Evolutionary conservation across 1,140 invertebrate genomes (phyloP).

Genomic region (Caenorhabditis tropicalis): DNA sequence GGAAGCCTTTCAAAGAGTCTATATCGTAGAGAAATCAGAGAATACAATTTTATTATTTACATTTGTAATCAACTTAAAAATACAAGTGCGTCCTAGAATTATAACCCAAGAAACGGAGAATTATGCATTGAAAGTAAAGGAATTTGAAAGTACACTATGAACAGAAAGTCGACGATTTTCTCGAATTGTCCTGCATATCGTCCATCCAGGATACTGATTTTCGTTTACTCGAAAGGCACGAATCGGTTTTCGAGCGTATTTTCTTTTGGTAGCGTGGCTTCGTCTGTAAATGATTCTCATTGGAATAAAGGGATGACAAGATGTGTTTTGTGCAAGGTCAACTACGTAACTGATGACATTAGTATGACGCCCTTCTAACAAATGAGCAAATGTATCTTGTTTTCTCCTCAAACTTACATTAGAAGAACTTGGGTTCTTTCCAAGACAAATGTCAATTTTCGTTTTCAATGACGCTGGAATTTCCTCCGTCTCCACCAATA

Average conservation of each 20-base stretch:
- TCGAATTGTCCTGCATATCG: constrained; percentile 30
- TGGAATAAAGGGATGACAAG: too few species aligned
- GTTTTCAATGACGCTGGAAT: not conserved
- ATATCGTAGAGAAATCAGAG: too few species aligned
- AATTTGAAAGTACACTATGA: not conserved
- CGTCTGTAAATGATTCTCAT: not conserved
- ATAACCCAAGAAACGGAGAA: not conserved
- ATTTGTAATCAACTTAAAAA: not conserved
- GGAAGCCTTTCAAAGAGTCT: too few species aligned
- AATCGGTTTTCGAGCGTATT: constrained; percentile 5
- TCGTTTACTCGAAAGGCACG: constrained; percentile 28
- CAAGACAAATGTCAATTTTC: constrained; percentile 7
- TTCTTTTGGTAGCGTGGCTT: constrained; percentile 27
- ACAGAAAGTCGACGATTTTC: constrained; percentile 35
- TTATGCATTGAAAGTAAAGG: not conserved
- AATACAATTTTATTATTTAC: too few species aligned
- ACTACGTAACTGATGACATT: not conserved
- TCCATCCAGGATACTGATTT: constrained; percentile 34
- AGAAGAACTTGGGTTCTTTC: not conserved
- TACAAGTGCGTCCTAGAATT: not conserved
- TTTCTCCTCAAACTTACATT: not conserved
- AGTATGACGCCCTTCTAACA: too few species aligned
- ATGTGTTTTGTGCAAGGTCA: not conserved
- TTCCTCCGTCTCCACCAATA: not conserved
- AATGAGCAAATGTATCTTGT: too few species aligned